Conservation (phyloP, 2,888 invertebrate species). For the Chrysomela aeneicollis region DNA sequence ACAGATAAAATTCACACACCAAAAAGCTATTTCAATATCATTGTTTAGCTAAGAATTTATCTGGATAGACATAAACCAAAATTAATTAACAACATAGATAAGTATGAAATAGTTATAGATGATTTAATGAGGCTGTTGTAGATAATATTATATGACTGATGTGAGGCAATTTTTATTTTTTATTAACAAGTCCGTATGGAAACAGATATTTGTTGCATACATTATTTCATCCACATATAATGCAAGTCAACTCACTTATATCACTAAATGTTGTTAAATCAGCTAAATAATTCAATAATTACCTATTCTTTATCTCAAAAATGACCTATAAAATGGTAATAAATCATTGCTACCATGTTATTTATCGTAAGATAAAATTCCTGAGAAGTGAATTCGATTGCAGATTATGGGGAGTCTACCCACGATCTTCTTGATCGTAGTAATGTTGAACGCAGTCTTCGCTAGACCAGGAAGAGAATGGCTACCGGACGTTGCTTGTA, state of each 20-base stretch:
- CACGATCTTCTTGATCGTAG: constrained; percentile 19
- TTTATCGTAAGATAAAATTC: not conserved
- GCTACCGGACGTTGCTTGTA: constrained; percentile 37
- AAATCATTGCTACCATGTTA: not conserved
- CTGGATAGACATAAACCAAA: not conserved
- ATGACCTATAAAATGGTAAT: not conserved
- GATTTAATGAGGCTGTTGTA: too few relatives aligned
- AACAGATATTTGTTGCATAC: too few relatives aligned
- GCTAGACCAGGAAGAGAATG: constrained; percentile 43
- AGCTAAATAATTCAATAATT: too few relatives aligned
- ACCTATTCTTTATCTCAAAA: not conserved
- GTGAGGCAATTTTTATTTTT: not conserved
- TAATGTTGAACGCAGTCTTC: constrained; percentile 31
- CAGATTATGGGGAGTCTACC: constrained; percentile 13
- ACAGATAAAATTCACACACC: not conserved
- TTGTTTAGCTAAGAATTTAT: not conserved
- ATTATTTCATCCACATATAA: too few relatives aligned
- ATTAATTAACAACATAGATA: not conserved
- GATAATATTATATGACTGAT: too few relatives aligned
- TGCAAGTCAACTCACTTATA: too few relatives aligned
- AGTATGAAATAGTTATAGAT: not conserved
- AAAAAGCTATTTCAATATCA: not conserved
- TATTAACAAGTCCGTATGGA: too few relatives aligned
- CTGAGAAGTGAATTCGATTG: constrained; percentile 16
- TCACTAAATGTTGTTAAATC: too few relatives aligned